Conservation (phyloP, 2,888 invertebrate genomes). For the Litoditis marina region DNA sequence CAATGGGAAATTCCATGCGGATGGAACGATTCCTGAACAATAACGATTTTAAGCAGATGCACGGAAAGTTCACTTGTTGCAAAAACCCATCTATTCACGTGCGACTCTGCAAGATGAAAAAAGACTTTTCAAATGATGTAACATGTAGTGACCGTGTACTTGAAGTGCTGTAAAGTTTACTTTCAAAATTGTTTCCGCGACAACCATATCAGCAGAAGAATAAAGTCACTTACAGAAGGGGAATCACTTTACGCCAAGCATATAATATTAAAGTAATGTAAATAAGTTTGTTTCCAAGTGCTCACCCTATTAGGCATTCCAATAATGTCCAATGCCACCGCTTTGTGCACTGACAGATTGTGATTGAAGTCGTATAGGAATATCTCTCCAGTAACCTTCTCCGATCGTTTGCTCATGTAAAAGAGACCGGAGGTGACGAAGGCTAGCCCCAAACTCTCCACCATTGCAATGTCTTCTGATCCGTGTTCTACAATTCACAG, state of each 20-base stretch:
- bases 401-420: slow-evolving; percentile 20
- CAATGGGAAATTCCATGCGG: slow-evolving; percentile 43
- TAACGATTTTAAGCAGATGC: too few relatives aligned
- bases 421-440: slow-evolving; percentile 44
- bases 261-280: too few relatives aligned
- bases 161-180: too few relatives aligned
- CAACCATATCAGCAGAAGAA: too few relatives aligned
- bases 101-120: not conserved
- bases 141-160: too few relatives aligned
- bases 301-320: slow-evolving; percentile 13
- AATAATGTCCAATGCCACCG: slow-evolving; percentile 7
- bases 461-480: slow-evolving; percentile 38
- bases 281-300: too few relatives aligned
- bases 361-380: slow-evolving; percentile 38
- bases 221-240: too few relatives aligned
- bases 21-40: slow-evolving; percentile 27
- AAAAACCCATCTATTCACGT: too few relatives aligned
- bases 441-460: slow-evolving; percentile 28
- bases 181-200: too few relatives aligned
- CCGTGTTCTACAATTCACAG: slow-evolving; percentile 40
- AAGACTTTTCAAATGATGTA: not conserved
- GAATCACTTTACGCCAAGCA: too few relatives aligned
- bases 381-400: slow-evolving; percentile 23
- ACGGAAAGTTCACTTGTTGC: not conserved
- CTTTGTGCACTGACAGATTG: slow-evolving; percentile 9